These are phyloP conservation scores for Cyphomyrus plagiostoma DNA, from an alignment of 2,113 vertebrate genomes.

Conservation along the genomic window DNA sequence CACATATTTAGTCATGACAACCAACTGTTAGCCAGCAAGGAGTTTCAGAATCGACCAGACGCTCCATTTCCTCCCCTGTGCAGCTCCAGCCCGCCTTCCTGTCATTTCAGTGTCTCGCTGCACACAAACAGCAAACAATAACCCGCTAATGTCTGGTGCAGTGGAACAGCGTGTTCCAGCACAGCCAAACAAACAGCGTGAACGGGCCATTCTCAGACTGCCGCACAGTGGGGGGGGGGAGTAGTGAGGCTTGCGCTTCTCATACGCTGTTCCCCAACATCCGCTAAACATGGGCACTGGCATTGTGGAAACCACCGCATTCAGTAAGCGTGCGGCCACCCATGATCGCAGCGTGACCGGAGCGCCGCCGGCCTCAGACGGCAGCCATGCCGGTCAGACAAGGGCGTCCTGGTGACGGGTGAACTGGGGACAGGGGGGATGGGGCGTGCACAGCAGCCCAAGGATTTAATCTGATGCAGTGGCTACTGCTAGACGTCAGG, in stretches of 20 bases:
- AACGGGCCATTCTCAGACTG: constrained; percentile 5
- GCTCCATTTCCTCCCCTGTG: constrained; percentile 40
- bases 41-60: not conserved
- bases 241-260: not conserved
- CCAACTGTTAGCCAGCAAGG: not conserved
- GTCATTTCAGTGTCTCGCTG: constrained; percentile 50
- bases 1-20: not conserved
- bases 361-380: not conserved
- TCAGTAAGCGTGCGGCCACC: not conserved
- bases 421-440: not conserved
- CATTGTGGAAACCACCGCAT: not conserved
- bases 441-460: not conserved
- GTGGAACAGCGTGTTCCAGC: constrained; percentile 61
- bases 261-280: not conserved
- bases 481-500: not conserved
- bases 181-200: constrained; percentile 39
- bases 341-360: not conserved
- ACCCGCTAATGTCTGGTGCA: constrained; percentile 60
- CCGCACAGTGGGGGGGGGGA: not conserved
- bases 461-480: not conserved
- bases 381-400: not conserved
- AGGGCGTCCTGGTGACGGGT: not conserved
- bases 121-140: constrained; percentile 69
- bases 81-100: constrained; percentile 59
- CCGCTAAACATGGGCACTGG: not conserved